Percentiles rank a stretch among this genome's conserved stretches.
These are phyloP conservation scores for Neoniphon sammara DNA, from an alignment of 2,797 vertebrate genomes.

Conservation along the genomic window DNA sequence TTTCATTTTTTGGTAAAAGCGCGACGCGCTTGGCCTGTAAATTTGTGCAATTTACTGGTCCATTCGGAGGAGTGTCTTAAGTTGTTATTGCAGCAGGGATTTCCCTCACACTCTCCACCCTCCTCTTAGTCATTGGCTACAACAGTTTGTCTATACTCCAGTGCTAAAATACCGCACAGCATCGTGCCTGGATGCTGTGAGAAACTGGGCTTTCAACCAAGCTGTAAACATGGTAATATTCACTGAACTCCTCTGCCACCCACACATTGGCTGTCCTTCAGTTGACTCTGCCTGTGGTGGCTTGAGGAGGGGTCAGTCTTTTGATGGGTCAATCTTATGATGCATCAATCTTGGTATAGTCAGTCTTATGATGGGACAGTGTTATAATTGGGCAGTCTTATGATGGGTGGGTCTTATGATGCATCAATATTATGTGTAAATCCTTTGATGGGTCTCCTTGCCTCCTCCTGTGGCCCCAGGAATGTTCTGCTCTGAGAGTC, in stretches of 20 bases:
- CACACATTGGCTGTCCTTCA: conserved; percentile 10
- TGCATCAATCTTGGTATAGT: background rate
- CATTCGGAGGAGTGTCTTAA: conserved; percentile 56
- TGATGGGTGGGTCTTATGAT: too few relatives aligned
- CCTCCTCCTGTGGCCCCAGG: background rate
- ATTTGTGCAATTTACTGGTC: conserved; percentile 44
- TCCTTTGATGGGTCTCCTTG: background rate
- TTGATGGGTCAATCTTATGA: background rate
- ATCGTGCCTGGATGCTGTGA: conserved; percentile 14
- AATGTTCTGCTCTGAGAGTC: background rate
- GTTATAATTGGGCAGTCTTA: too few relatives aligned
- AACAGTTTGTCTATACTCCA: conserved; percentile 22
- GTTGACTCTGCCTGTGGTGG: conserved; percentile 8
- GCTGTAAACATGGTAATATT: conserved; percentile 30
- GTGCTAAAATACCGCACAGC: conserved; percentile 39
- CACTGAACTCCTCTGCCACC: conserved; percentile 6
- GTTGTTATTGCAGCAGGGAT: conserved; percentile 82
- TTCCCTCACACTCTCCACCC: conserved; percentile 52
- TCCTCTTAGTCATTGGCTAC: conserved; percentile 26
- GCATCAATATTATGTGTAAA: too few relatives aligned
- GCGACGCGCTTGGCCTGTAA: background rate
- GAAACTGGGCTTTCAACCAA: conserved; percentile 42
- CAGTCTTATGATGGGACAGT: too few relatives aligned
- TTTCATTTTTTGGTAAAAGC: conserved; percentile 1
- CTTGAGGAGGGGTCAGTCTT: conserved; percentile 3